Evolutionary conservation across 2,797 vertebrate genomes (phyloP), one percentile per base, ranked within the genome.

Genomic region (Cottoperca gobio): DNA sequence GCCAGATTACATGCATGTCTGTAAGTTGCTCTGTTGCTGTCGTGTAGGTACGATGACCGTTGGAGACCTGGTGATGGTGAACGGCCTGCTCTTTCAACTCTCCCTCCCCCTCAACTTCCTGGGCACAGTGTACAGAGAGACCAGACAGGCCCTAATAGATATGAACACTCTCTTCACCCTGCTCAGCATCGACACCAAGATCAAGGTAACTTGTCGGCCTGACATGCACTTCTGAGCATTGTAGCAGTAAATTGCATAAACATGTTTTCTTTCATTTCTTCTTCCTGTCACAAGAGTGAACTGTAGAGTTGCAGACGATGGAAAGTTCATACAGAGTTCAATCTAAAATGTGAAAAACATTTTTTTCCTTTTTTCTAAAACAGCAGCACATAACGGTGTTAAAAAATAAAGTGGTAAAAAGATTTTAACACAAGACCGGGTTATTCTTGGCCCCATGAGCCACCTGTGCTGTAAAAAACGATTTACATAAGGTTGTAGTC

Each of bases 51-150:
- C 93, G 37, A 96, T 99, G 94, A 99, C 98, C 0, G 95, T 99
- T 70, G 98, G 98, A 83, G 98, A 99, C 90, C 93, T 99, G 80
- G 98, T 99, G 62, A 99, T 99, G 98, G 98, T 99, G 87, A 99
- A 99, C 45, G 97, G 98, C 69, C 94, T 99, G 71, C 95, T 99
- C 73, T 99, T 99, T 92, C 98, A 99, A 91, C 96, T 99, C 81
- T 99, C 98, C 33, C 91, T 99, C 33, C 98, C 98, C 17, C 96
- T 99, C 21, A 99, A 99, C 94, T 99, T 99, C 93, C 91, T 99
- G 94, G 98, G 97, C 70, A 99, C 98, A 1, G 98, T 99, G 17
- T 99, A 99, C 93, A 95, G 98, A 94, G 98, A 99, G 93, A 99
- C 98, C 50, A 94, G 98, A 70, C 98, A 99, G 95, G 98, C 98